A percentile compares a stretch with the other conserved stretches of the same genome.
phyloP scores from a whole-genome alignment of 2,113 vertebrate genomes.

The Chascanopsetta lugubris region DNA sequence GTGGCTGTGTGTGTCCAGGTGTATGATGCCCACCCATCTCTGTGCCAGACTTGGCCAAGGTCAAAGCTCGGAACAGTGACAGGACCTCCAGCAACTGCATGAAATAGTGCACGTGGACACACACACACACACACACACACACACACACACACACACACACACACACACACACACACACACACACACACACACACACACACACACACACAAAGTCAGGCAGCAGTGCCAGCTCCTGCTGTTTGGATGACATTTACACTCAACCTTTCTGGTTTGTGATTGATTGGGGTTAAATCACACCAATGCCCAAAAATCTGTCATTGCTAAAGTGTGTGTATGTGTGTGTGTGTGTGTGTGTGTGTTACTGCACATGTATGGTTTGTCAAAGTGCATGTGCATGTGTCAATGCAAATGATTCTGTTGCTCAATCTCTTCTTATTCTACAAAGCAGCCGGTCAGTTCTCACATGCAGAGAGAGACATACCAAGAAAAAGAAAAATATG shows the following conservation, averaged over 20 bases:
- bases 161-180: conserved; percentile 39
- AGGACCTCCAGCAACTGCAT: conserved; percentile 61
- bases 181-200: conserved; percentile 47
- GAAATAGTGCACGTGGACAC: conserved; percentile 32
- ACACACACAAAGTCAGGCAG: conserved; percentile 55
- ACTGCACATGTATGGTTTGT: neutral
- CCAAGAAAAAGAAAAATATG: neutral
- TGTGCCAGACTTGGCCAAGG: conserved; percentile 60
- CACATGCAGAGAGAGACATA: neutral
- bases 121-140: conserved; percentile 33
- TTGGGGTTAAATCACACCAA: conserved; percentile 75
- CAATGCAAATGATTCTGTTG: conserved; percentile 13
- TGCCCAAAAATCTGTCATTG: conserved; percentile 70
- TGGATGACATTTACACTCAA: conserved; percentile 75
- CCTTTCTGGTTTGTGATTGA: conserved; percentile 74
- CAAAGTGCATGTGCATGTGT: neutral
- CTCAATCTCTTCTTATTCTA: neutral
- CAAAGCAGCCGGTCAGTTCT: neutral
- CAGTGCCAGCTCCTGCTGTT: conserved; percentile 75
- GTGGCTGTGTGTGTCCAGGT: conserved; percentile 54
- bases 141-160: conserved; percentile 40
- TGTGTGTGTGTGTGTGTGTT: conserved; percentile 26
- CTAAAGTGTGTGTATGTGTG: conserved; percentile 31
- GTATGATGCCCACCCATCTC: conserved; percentile 60
- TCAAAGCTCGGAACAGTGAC: conserved; percentile 63